Conservation (phyloP, 2,797 vertebrate genomes). For the Gymnoscopelus braueri region DNA sequence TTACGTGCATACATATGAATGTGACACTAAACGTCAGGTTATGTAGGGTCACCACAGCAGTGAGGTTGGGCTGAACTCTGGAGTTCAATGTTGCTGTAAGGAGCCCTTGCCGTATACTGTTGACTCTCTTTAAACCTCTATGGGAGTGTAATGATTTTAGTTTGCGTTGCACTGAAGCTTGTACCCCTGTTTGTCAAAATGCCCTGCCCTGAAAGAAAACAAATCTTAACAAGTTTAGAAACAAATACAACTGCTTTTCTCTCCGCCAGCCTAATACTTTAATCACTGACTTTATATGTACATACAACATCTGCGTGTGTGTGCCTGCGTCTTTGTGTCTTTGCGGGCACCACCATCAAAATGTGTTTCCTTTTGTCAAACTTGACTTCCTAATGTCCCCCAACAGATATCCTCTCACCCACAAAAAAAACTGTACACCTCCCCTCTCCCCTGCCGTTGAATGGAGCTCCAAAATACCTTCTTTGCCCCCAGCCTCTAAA, state of each 20-base stretch:
- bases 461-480: conserved; percentile 74
- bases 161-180: too few species aligned
- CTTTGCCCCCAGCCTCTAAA: conserved; percentile 78
- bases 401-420: conserved; percentile 51
- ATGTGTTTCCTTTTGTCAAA: conserved; percentile 23
- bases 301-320: neutral
- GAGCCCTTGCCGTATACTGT: too few species aligned
- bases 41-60: too few species aligned
- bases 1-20: too few species aligned
- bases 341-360: too few species aligned
- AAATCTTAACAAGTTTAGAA: neutral
- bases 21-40: too few species aligned
- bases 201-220: too few species aligned
- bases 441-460: conserved; percentile 57
- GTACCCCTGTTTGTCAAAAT: too few species aligned
- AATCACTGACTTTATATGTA: neutral
- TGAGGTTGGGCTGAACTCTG: too few species aligned
- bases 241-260: neutral
- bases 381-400: conserved; percentile 50
- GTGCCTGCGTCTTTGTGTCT: neutral
- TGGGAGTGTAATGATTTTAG: too few species aligned
- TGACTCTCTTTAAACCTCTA: too few species aligned
- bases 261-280: neutral
- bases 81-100: too few species aligned
- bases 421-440: conserved; percentile 52